These are phyloP conservation scores for Nycteola revayana DNA, from an alignment of 2,888 invertebrate species.

Conservation along the genomic window DNA sequence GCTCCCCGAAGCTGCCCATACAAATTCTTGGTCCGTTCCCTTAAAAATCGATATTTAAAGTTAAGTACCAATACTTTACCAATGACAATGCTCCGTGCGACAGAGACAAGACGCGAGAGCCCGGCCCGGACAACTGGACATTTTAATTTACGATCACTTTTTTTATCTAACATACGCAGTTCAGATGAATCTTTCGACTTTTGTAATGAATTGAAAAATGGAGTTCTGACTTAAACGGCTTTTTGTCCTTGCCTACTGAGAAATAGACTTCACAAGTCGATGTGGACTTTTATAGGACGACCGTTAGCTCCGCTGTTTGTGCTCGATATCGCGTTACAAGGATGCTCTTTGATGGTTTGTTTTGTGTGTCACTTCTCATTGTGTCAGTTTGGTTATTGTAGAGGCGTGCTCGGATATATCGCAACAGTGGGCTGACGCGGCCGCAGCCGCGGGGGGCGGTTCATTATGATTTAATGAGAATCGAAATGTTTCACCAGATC, in stretches of 20 bases:
- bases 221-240: slow-evolving; percentile 58
- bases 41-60: slow-evolving; percentile 74
- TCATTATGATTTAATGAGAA: slow-evolving; percentile 70
- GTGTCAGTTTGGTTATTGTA: slow-evolving; percentile 54
- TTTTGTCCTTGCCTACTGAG: slow-evolving; percentile 71
- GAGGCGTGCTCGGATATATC: slow-evolving; percentile 54
- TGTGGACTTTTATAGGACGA: slow-evolving; percentile 51
- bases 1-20: slow-evolving; percentile 47
- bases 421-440: slow-evolving; percentile 49
- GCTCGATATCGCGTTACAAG: slow-evolving; percentile 60
- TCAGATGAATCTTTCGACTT: slow-evolving; percentile 76
- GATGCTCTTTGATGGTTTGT: slow-evolving; percentile 63
- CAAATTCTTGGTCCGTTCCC: slow-evolving; percentile 65
- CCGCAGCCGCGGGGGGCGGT: slow-evolving; percentile 52
- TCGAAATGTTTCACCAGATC: slow-evolving; percentile 62
- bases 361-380: slow-evolving; percentile 57
- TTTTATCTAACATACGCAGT: slow-evolving; percentile 65
- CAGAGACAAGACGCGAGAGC: slow-evolving; percentile 50
- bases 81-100: slow-evolving; percentile 63
- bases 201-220: slow-evolving; percentile 78
- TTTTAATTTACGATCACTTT: slow-evolving; percentile 78
- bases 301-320: slow-evolving; percentile 63
- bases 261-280: slow-evolving; percentile 80
- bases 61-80: slow-evolving; percentile 72
- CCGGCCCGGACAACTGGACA: slow-evolving; percentile 61